phyloP scores from a whole-genome alignment of 2,888 invertebrate species.

The Ormyrus pomaceus region DNA sequence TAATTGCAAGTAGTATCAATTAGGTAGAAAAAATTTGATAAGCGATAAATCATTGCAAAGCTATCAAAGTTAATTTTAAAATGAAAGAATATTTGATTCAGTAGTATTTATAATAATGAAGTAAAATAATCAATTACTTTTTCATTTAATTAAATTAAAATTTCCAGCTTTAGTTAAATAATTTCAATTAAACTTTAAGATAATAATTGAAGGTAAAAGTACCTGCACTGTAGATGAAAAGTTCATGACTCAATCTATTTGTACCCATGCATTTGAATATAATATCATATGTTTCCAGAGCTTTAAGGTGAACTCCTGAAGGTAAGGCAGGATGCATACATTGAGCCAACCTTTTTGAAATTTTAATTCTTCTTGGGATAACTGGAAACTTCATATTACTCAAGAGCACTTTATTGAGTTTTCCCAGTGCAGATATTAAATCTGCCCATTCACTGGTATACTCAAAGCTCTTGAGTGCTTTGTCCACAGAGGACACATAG shows the following conservation, averaged over 20 bases:
- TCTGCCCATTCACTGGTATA: constrained; percentile 98
- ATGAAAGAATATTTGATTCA: neutral
- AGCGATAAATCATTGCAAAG: neutral
- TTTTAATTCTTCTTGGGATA: constrained; percentile 90
- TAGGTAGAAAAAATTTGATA: constrained; percentile 3
- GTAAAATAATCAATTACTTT: neutral
- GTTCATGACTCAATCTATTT: constrained; percentile 85
- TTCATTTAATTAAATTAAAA: neutral
- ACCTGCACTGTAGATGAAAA: constrained; percentile 89
- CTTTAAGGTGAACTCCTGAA: constrained; percentile 93
- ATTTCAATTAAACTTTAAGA: constrained; percentile 51
- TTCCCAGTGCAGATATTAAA: constrained; percentile 91
- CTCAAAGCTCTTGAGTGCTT: constrained; percentile 92
- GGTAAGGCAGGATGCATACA: constrained; percentile 95
- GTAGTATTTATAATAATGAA: no score
- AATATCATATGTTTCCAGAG: constrained; percentile 92
- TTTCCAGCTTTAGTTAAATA: neutral
- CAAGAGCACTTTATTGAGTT: constrained; percentile 90
- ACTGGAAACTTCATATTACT: constrained; percentile 89
- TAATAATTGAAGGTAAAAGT: constrained; percentile 43
- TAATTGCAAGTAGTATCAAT: neutral
- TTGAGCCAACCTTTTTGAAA: constrained; percentile 93
- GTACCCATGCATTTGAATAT: constrained; percentile 93
- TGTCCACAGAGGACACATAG: constrained; percentile 88
- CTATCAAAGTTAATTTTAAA: neutral